These are phyloP conservation scores for Onychomys torridus DNA, from an alignment of 2,797 vertebrate genomes.

Conservation along the genomic window DNA sequence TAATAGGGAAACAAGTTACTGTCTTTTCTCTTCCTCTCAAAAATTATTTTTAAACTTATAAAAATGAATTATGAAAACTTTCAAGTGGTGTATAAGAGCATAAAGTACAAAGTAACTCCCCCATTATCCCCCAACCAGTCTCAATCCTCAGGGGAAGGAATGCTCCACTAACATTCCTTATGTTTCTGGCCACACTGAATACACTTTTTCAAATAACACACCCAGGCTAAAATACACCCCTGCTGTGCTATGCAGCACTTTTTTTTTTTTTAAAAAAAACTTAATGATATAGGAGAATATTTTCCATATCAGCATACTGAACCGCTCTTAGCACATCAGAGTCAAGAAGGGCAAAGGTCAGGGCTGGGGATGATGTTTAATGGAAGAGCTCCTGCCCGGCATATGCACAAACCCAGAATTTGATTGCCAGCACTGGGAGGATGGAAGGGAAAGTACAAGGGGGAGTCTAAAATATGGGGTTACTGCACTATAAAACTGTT, in stretches of 20 bases:
- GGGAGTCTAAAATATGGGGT: not conserved
- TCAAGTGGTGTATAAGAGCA: not conserved
- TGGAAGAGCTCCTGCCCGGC: not conserved
- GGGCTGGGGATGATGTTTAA: not conserved
- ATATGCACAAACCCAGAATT: too few relatives aligned
- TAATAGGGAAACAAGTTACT: not conserved
- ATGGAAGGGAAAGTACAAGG: not conserved
- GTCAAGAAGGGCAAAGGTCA: not conserved
- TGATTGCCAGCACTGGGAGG: not conserved
- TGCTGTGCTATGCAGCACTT: not conserved
- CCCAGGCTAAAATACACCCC: not conserved
- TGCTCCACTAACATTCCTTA: conserved; percentile 16
- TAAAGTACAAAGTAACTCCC: conserved; percentile 54
- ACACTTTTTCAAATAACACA: conserved; percentile 5
- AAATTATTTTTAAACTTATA: not conserved
- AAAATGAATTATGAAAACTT: conserved; percentile 8
- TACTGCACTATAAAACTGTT: not conserved
- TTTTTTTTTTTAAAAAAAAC: too few relatives aligned
- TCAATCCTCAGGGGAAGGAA: not conserved
- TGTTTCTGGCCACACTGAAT: not conserved
- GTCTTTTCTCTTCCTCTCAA: not conserved
- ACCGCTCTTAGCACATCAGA: not conserved
- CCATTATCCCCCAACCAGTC: not conserved
- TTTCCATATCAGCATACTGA: conserved; percentile 34
- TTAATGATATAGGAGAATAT: conserved; percentile 46